Evolutionary conservation across 2,797 vertebrate genomes (phyloP).

Genomic region (Brotula barbata): DNA sequence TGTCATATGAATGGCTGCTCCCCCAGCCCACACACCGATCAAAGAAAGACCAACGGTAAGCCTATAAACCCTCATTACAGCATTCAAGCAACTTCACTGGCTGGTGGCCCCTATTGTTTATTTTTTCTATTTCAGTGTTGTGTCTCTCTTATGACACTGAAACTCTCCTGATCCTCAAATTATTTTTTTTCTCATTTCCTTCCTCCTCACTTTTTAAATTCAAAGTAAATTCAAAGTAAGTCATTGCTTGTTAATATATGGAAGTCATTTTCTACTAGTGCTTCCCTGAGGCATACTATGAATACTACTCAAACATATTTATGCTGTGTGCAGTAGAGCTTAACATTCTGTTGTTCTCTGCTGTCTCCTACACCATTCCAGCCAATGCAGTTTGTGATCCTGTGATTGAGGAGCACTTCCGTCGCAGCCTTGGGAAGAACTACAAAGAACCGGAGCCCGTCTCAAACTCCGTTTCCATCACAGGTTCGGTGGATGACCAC

Average conservation of each 20-base stretch:
- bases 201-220: no score
- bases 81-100: no score
- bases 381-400: constrained; percentile 88
- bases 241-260: no score
- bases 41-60: constrained; percentile 78
- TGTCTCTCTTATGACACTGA: no score
- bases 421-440: constrained; percentile 94
- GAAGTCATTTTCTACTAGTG: no score
- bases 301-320: no score
- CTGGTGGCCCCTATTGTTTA: no score
- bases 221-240: no score
- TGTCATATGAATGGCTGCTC: constrained; percentile 88
- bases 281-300: no score
- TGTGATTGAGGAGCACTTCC: constrained; percentile 98
- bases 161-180: no score
- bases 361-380: constrained; percentile 43
- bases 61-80: neutral
- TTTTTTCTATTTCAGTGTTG: no score
- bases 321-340: neutral
- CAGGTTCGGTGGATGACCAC: constrained; percentile 96
- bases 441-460: constrained; percentile 92
- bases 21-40: constrained; percentile 78
- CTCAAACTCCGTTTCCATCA: constrained; percentile 94
- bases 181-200: no score
- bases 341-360: neutral